Conservation (phyloP, 2,797 vertebrate genomes). For the Hybognathus amarus region DNA sequence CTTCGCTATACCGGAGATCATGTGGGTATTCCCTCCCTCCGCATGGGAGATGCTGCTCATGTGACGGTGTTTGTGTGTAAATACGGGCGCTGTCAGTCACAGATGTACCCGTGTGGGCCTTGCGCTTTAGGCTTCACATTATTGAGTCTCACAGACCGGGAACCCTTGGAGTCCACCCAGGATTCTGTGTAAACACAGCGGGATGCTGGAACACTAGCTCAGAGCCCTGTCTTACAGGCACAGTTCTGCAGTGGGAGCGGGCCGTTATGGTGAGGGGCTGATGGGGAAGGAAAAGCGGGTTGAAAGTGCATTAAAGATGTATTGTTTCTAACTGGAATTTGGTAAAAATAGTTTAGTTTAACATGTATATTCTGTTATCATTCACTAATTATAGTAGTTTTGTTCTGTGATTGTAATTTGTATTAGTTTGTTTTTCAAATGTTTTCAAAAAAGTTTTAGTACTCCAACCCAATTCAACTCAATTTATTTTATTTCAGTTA, state of each 20-base stretch:
- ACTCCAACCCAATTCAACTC: background rate
- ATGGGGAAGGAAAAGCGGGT: background rate
- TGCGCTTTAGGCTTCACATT: slow-evolving; percentile 33
- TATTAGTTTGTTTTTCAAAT: background rate
- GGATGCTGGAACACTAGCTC: slow-evolving; percentile 30
- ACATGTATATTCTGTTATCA: background rate
- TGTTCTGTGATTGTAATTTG: background rate
- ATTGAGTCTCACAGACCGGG: slow-evolving; percentile 28
- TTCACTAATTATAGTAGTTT: background rate
- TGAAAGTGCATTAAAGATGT: background rate
- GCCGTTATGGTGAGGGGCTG: slow-evolving; percentile 38
- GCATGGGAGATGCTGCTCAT: background rate
- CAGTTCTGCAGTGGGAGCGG: background rate
- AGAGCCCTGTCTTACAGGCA: slow-evolving; percentile 21
- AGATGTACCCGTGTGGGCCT: slow-evolving; percentile 26
- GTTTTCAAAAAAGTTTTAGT: background rate
- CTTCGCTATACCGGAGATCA: slow-evolving; percentile 10
- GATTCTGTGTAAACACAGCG: slow-evolving; percentile 48
- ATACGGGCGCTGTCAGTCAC: slow-evolving; percentile 50
- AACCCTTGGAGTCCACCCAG: slow-evolving; percentile 46
- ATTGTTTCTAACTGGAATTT: background rate
- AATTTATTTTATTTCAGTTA: background rate
- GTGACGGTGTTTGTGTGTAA: slow-evolving; percentile 46
- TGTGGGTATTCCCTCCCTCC: slow-evolving; percentile 27
- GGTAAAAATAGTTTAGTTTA: background rate